These are phyloP conservation scores for Sitophilus oryzae DNA, from an alignment of 1,140 invertebrate genomes.

Conservation along the genomic window DNA sequence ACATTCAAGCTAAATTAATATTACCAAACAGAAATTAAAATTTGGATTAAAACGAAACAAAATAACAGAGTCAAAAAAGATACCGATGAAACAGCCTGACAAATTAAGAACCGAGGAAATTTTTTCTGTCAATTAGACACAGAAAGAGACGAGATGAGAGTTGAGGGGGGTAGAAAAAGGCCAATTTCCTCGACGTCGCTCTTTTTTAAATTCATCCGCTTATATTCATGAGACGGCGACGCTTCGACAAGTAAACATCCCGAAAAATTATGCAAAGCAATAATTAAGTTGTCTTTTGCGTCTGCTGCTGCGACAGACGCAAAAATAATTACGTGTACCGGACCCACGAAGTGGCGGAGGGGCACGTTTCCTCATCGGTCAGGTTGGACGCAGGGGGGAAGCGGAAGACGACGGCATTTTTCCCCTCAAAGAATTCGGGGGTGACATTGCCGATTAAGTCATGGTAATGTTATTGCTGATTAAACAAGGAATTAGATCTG, in stretches of 20 bases:
- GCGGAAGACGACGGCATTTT: neutral
- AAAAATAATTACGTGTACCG: conserved; percentile 24
- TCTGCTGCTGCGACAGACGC: conserved; percentile 20
- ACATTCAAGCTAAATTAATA: too few species aligned
- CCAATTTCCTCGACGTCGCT: conserved; percentile 4
- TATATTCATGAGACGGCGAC: conserved; percentile 20
- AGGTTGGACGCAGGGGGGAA: neutral
- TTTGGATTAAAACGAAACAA: too few species aligned
- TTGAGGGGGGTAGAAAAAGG: too few species aligned
- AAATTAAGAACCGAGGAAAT: neutral
- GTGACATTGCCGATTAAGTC: too few species aligned
- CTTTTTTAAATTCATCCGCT: conserved; percentile 25
- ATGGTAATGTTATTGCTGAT: too few species aligned
- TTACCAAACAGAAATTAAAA: too few species aligned
- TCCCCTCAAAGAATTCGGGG: too few species aligned
- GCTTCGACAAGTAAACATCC: conserved; percentile 25
- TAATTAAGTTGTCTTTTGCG: conserved; percentile 27
- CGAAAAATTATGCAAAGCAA: conserved; percentile 25
- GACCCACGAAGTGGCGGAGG: conserved; percentile 13
- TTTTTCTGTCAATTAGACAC: conserved; percentile 1
- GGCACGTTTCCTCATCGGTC: conserved; percentile 15
- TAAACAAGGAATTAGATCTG: too few species aligned
- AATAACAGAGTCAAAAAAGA: too few species aligned
- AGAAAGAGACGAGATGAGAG: neutral
- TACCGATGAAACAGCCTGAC: too few species aligned